A percentile compares a stretch with the other conserved stretches of the same genome.
Conservation (phyloP, 2,797 vertebrate genomes). For the Pampus argenteus region DNA sequence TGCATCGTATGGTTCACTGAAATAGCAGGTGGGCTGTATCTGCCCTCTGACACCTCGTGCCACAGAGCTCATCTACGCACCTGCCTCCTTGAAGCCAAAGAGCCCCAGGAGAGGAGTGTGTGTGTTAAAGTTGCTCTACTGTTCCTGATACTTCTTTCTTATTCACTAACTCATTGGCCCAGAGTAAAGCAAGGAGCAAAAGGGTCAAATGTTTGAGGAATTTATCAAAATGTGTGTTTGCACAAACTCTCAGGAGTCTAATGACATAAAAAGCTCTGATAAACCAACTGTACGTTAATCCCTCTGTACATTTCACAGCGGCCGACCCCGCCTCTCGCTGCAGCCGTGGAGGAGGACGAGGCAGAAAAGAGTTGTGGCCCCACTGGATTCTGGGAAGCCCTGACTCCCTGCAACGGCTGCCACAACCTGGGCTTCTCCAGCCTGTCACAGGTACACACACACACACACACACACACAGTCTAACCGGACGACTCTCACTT, state of each 20-base stretch:
- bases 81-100: slow-evolving; percentile 46
- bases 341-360: slow-evolving; percentile 90
- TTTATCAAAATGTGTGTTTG: no score
- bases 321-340: slow-evolving; percentile 85
- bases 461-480: slow-evolving; percentile 1
- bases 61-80: slow-evolving; percentile 39
- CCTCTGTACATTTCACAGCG: slow-evolving; percentile 74
- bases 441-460: slow-evolving; percentile 87
- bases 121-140: slow-evolving; percentile 15
- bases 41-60: slow-evolving; percentile 38
- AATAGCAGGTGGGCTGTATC: slow-evolving; percentile 45
- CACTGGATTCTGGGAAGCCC: slow-evolving; percentile 93
- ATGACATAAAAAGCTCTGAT: no score
- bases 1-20: slow-evolving; percentile 47
- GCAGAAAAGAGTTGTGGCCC: slow-evolving; percentile 91
- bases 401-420: slow-evolving; percentile 97
- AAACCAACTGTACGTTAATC: no score
- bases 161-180: not conserved
- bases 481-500: not conserved
- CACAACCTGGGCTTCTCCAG: slow-evolving; percentile 93
- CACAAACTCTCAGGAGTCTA: no score
- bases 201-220: not conserved
- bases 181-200: not conserved
- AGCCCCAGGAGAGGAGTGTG: slow-evolving; percentile 50
- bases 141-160: slow-evolving; percentile 14